Conservation (phyloP, 2,888 invertebrate genomes). For the Agapetus fuscipes region DNA sequence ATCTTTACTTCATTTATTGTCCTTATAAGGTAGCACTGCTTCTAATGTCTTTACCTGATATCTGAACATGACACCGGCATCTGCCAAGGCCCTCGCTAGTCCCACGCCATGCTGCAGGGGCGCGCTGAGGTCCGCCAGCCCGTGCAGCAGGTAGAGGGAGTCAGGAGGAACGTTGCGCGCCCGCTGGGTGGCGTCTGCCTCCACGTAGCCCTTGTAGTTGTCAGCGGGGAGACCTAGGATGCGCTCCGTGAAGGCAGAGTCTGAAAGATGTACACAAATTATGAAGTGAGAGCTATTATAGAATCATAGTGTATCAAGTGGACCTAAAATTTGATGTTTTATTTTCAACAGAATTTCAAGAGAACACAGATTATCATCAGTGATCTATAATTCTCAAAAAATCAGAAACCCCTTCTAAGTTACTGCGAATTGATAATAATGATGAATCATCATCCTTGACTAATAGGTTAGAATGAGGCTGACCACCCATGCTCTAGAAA, state of each 20-base stretch:
- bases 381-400: too few relatives aligned
- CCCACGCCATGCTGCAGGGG: constrained; percentile 91
- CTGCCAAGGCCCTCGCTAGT: constrained; percentile 78
- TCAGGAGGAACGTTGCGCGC: constrained; percentile 82
- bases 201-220: constrained; percentile 84
- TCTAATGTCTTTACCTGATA: constrained; percentile 63
- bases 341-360: too few relatives aligned
- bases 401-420: too few relatives aligned
- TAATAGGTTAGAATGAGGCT: too few relatives aligned
- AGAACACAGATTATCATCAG: too few relatives aligned
- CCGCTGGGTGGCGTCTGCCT: constrained; percentile 82
- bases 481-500: too few relatives aligned
- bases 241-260: constrained; percentile 93
- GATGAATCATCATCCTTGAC: too few relatives aligned
- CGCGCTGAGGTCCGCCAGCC: constrained; percentile 84
- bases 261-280: constrained; percentile 38
- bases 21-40: not conserved
- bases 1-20: too few relatives aligned
- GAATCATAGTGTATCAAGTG: constrained; percentile 1
- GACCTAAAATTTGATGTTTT: too few relatives aligned
- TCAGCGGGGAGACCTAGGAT: constrained; percentile 81
- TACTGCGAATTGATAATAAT: too few relatives aligned
- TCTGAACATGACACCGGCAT: constrained; percentile 81
- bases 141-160: constrained; percentile 84
- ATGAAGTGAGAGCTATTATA: not conserved